Conservation (phyloP, 2,888 invertebrate species). For the Cloeon dipterum region DNA sequence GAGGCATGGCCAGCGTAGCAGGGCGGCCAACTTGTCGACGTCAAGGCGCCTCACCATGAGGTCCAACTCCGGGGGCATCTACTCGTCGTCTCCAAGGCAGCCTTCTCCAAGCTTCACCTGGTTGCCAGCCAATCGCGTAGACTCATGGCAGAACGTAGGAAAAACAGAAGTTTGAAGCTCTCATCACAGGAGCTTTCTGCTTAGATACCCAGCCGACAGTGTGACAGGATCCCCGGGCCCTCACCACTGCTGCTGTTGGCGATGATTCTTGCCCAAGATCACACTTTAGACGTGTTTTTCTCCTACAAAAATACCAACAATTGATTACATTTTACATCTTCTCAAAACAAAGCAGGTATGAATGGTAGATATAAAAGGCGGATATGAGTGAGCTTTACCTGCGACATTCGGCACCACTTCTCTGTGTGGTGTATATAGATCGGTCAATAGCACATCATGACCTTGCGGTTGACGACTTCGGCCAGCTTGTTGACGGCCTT, state of each 20-base stretch:
- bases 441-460: slow-evolving; percentile 40
- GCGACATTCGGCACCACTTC: slow-evolving; percentile 81
- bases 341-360: background rate
- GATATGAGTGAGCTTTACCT: slow-evolving; percentile 70
- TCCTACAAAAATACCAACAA: slow-evolving; percentile 25
- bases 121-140: slow-evolving; percentile 50
- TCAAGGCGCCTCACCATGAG: no score
- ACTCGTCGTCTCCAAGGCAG: no score
- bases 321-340: background rate
- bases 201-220: slow-evolving; percentile 49
- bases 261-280: slow-evolving; percentile 58
- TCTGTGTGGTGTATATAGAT: slow-evolving; percentile 71
- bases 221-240: slow-evolving; percentile 51
- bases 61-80: no score
- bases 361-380: no score
- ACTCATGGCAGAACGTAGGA: slow-evolving; percentile 33
- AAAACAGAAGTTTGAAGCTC: background rate
- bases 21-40: no score
- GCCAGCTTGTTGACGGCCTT: slow-evolving; percentile 94
- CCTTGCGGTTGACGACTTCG: slow-evolving; percentile 88
- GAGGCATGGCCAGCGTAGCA: no score
- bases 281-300: slow-evolving; percentile 85
- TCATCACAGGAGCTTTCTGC: background rate
- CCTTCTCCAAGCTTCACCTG: slow-evolving; percentile 33
- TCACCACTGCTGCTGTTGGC: slow-evolving; percentile 68